Conservation (phyloP, 1,140 invertebrate genomes). For the Cotesia vestalis region DNA sequence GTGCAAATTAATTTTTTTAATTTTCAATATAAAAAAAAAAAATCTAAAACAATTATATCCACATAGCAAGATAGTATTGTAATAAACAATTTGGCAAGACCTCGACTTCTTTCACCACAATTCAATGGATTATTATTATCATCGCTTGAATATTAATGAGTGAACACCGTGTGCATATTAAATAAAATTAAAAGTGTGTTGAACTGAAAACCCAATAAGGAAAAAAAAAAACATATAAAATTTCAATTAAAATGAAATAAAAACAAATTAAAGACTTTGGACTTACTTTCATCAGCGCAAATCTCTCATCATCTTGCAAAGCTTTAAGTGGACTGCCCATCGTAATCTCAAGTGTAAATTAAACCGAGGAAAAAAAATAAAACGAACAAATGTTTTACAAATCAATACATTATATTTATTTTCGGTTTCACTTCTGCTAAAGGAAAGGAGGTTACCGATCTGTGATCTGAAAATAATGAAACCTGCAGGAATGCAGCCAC, state of each 20-base stretch:
- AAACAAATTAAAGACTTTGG: neutral
- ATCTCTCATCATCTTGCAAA: constrained; percentile 70
- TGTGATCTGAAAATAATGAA: no score
- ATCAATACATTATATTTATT: neutral
- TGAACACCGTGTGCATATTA: no score
- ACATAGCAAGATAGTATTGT: neutral
- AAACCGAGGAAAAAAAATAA: neutral
- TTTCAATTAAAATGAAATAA: neutral
- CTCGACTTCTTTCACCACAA: constrained; percentile 1
- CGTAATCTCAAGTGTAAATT: neutral
- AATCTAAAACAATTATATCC: neutral
- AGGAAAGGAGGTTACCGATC: no score
- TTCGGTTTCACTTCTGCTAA: neutral
- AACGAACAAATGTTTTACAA: constrained; percentile 9
- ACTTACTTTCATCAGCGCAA: constrained; percentile 75
- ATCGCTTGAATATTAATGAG: no score
- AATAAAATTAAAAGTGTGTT: no score
- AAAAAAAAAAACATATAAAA: neutral
- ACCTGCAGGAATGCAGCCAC: no score
- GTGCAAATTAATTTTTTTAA: no score
- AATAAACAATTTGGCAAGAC: constrained; percentile 5
- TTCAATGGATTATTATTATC: neutral
- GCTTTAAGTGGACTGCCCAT: constrained; percentile 32
- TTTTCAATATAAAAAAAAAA: no score
- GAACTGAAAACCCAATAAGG: no score